These are phyloP conservation scores for Operophtera brumata DNA, from an alignment of 2,888 invertebrate genomes.

Conservation along the genomic window DNA sequence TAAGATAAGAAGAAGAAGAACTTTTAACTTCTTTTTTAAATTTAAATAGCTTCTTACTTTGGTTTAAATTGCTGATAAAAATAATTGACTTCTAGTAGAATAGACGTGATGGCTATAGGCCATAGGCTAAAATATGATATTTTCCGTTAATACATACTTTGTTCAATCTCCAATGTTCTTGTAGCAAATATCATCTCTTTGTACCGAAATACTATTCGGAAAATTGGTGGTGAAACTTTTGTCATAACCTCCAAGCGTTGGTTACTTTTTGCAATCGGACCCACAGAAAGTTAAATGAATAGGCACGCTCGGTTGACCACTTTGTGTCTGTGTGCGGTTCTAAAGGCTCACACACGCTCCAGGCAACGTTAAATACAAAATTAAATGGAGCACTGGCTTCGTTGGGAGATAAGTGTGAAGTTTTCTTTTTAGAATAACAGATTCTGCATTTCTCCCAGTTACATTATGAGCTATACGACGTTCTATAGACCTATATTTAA, in stretches of 20 bases:
- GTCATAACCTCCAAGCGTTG: conserved; percentile 38
- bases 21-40: too few relatives aligned
- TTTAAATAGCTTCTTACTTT: too few relatives aligned
- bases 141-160: too few relatives aligned
- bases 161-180: background rate
- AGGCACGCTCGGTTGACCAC: conserved; percentile 24
- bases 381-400: background rate
- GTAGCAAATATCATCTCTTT: conserved; percentile 11
- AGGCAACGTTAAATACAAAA: conserved; percentile 12
- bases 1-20: too few relatives aligned
- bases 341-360: conserved; percentile 7
- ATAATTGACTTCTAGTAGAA: too few relatives aligned
- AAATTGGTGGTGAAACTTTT: conserved; percentile 35
- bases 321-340: conserved; percentile 22
- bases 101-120: too few relatives aligned
- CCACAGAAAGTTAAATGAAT: conserved; percentile 41
- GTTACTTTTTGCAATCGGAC: conserved; percentile 46
- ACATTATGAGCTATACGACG: background rate
- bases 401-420: background rate
- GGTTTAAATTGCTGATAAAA: too few relatives aligned
- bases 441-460: background rate
- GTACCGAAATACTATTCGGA: conserved; percentile 27
- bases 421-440: background rate
- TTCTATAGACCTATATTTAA: background rate
- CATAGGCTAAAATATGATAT: too few relatives aligned